Evolutionary conservation across 1,140 invertebrate species (phyloP).

Genomic region (Sweltsa coloradensis): DNA sequence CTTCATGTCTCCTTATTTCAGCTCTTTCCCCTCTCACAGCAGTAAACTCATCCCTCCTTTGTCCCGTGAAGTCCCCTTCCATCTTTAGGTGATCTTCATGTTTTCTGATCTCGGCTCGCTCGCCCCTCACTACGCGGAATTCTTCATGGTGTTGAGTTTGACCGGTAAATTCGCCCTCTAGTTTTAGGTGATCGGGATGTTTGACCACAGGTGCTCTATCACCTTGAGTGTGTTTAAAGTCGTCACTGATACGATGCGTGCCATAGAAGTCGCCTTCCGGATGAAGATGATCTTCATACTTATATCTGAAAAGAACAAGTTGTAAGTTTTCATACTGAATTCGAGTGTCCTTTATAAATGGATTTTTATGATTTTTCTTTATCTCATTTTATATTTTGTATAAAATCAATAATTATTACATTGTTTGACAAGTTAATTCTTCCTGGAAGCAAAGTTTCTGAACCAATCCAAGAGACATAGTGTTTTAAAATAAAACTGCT

Average conservation of each 20-base stretch:
- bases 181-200: conserved; percentile 33
- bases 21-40: conserved; percentile 41
- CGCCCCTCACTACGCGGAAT: conserved; percentile 14
- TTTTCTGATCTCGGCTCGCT: conserved; percentile 19
- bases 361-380: no score
- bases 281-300: conserved; percentile 39
- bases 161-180: conserved; percentile 34
- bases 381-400: no score
- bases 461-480: no score
- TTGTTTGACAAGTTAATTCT: no score
- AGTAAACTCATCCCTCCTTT: conserved; percentile 17
- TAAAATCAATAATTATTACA: no score
- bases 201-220: conserved; percentile 23
- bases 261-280: conserved; percentile 37
- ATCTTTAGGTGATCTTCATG: conserved; percentile 15
- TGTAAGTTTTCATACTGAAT: no score
- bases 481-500: no score
- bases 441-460: no score
- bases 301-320: conserved; percentile 16
- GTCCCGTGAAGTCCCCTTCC: conserved; percentile 32
- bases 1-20: conserved; percentile 32
- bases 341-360: no score
- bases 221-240: conserved; percentile 15
- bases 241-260: conserved; percentile 8
- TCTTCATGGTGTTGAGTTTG: conserved; percentile 1